Base-by-base conservation (phyloP, 2,888 invertebrate species). In the Chironomus riparius region DNA sequence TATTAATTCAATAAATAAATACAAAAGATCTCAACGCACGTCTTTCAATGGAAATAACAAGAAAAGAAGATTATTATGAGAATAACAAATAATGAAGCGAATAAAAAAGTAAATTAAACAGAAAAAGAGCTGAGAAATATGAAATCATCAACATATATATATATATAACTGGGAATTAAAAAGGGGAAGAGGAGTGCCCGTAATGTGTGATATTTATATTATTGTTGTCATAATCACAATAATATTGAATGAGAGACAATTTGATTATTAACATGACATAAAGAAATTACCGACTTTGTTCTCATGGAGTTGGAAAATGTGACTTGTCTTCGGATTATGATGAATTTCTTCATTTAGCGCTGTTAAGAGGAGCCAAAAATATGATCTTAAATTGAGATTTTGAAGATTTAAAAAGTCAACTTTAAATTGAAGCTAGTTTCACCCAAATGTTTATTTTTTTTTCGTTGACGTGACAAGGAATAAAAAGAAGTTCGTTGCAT, bases 31-130 rank as follows among this genome's bases (percentile, higher is more conserved):
- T 22, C 65, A 24, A 24, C 24, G 65, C 21, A 13, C 21, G 10
- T 24, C 21, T 65, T 65, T 65, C 65, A 65, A 65, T 65, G 65
- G 65, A 65, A 62, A 18, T 3, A 22, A 38, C 38, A 38, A 62
- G 21, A 65, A 65, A 24, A 65, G 5, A 24, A 65, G 24, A 56
- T 56, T 18, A n/a, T 18, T 65, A 65, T 65, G 65, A 65, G 65
- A 65, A 65, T 65, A 65, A 65, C 65, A 65, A 65, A 65, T 65
- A 65, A 65, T 65, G 65, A 65, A 65, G 65, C 65, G 65, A 65
- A 65, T 65, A 65, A 65, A 65, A 65, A 18, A 56, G 56, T 65
- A 24, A 24, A 65, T 65, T 24, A 65, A 65, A 65, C 21, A 65
- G 65, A 24, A 65, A 15, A 56, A 56, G 18, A 18, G n/a, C 22